Evolutionary conservation across 37 sponge, comb jelly and placozoan species (phyloP), one percentile per base, ranked within the genome.

Genomic region (Spongilla lacustris): DNA sequence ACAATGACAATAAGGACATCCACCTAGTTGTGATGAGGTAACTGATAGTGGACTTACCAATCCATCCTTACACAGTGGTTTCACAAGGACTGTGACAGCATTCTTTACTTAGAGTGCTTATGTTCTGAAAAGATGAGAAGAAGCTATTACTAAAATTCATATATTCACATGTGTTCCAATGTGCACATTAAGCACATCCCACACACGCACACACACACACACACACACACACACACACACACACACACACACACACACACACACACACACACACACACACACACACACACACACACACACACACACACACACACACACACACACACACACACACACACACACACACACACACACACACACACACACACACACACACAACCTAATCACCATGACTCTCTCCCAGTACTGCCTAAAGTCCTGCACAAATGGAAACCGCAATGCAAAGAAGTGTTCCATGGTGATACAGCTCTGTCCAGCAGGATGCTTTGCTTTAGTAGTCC

Each of bases 391-490:
- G 23, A 80, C 81, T 29, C 27, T 80, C 33, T 46, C 72, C 87
- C 87, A 87, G 25, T 37, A 32, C 30, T 80, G 81, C 26, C 71
- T 41, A 68, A 87, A 87, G 36, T 73, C 81, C 31, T 25, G n/a
- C 26, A 73, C 37, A 79, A 87, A 79, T 4, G 87, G 67, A 48
- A 33, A 46, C 87, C 87, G 80, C 36, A 50, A 66, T 19, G 66
- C 81, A 71, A 87, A 87, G 66, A 87, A 87, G 24, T 87, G 32
- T 24, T n/a, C 74, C 19, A 81, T 81, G 67, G 66, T 71, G n/a
- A 87, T 38, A 17, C 6, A 23, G 24, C 32, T 34, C 73, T 87
- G 50, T 24, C 74, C 74, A 22, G 23, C 33, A 11, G 41, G 32
- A 6, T 75, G 66, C 21, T 23, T n/a, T 22, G 67, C 73, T 36